Percentiles rank a stretch among this genome's conserved stretches.
These are phyloP conservation scores for Threskiornis aethiopicus DNA, from an alignment of 2,797 vertebrate species.

Conservation along the genomic window DNA sequence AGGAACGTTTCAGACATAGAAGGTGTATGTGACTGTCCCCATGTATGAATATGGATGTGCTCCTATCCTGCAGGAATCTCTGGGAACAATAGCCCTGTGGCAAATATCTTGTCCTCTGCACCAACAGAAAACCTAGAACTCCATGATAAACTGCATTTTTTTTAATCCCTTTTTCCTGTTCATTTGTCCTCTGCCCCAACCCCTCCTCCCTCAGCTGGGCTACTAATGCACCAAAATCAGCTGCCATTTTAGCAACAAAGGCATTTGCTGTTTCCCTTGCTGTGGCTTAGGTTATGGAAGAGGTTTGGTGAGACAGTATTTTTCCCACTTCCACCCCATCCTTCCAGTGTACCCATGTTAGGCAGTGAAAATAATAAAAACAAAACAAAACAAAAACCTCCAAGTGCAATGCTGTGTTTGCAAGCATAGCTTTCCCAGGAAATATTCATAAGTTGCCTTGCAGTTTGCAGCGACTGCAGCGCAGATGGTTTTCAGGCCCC, in stretches of 20 bases:
- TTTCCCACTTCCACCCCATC: not conserved
- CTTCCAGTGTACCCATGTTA: rapidly evolving
- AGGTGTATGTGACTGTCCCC: not conserved
- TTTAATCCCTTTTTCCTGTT: not conserved
- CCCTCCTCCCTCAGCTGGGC: not conserved
- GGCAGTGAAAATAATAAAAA: not conserved
- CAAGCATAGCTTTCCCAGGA: not conserved
- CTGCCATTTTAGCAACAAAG: not conserved
- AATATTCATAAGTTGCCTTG: not conserved
- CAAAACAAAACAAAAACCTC: not conserved
- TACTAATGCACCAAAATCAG: not conserved
- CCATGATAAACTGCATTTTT: not conserved
- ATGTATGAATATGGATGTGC: not conserved
- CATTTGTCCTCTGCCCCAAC: not conserved
- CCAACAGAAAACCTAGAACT: not conserved
- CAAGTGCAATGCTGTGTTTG: not conserved
- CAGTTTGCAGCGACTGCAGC: not conserved
- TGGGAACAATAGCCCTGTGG: not conserved
- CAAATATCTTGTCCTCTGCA: not conserved
- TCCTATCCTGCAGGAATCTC: slow-evolving; percentile 21
- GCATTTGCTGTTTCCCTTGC: not conserved
- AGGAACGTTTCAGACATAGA: not conserved
- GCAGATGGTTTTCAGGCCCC: not conserved
- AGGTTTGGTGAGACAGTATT: not conserved
- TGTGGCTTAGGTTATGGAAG: not conserved